Evolutionary conservation across 2,113 vertebrate genomes (phyloP).

Genomic region (Alligator sinensis): DNA sequence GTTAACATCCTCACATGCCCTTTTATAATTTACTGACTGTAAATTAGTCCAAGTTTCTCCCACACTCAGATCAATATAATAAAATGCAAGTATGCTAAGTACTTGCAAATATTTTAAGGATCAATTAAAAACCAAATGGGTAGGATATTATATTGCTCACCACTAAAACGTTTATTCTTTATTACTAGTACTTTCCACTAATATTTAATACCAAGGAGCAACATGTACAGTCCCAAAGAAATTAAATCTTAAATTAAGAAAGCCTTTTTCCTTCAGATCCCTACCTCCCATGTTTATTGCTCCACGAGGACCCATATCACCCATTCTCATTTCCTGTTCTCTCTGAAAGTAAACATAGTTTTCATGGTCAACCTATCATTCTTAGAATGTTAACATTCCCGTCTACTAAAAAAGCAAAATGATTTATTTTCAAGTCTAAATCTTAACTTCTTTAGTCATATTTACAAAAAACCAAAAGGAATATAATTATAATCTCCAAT

Average conservation of each 20-base stretch:
- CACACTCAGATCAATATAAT: neutral
- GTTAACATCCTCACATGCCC: neutral
- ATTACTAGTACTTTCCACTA: constrained; percentile 27
- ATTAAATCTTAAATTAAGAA: constrained; percentile 67
- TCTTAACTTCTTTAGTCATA: neutral
- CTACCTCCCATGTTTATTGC: constrained; percentile 99
- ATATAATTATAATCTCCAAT: neutral
- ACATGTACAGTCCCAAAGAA: constrained; percentile 83
- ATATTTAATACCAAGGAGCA: constrained; percentile 63
- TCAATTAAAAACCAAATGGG: neutral
- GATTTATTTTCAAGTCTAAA: neutral
- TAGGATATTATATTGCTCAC: neutral
- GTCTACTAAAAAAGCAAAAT: constrained; percentile 67
- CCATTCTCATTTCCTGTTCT: constrained; percentile 99
- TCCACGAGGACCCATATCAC: constrained; percentile 98
- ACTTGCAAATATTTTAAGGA: neutral
- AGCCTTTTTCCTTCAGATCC: constrained; percentile 84
- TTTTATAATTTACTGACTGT: neutral
- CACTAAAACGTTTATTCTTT: constrained; percentile 34
- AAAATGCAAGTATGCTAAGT: neutral
- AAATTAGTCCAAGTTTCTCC: neutral
- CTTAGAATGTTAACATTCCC: constrained; percentile 77
- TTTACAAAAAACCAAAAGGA: constrained; percentile 1
- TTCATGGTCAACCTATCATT: constrained; percentile 86
- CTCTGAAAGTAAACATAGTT: constrained; percentile 96